These are phyloP conservation scores for Drosophila triauraria DNA, from an alignment of 1,140 invertebrate genomes.

Conservation along the genomic window DNA sequence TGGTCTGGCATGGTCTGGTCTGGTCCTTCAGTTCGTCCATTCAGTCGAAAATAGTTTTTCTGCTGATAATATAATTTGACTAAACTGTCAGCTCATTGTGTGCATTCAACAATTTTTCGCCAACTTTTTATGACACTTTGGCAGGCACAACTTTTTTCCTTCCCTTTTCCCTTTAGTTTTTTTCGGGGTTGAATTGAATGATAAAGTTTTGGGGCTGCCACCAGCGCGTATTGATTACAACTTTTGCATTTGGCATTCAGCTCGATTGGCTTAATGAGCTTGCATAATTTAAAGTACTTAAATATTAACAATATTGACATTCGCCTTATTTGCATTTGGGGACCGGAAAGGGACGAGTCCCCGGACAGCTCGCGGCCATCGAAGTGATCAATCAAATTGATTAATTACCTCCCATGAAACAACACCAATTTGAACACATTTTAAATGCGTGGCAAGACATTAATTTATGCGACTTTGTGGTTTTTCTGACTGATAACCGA, in stretches of 20 bases:
- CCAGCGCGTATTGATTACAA: slow-evolving; percentile 47
- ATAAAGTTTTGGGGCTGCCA: slow-evolving; percentile 31
- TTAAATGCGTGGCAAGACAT: slow-evolving; percentile 70
- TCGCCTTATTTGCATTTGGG: slow-evolving; percentile 58
- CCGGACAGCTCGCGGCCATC: slow-evolving; percentile 50
- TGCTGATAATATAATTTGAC: slow-evolving; percentile 60
- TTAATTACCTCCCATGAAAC: slow-evolving; percentile 67
- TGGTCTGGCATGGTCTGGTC: background rate
- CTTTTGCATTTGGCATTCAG: slow-evolving; percentile 66
- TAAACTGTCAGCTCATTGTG: slow-evolving; percentile 58
- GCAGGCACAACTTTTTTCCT: slow-evolving; percentile 43
- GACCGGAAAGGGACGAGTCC: slow-evolving; percentile 33
- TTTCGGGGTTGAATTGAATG: slow-evolving; percentile 28
- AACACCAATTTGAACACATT: slow-evolving; percentile 54
- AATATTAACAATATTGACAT: slow-evolving; percentile 72
- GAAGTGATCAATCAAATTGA: slow-evolving; percentile 80
- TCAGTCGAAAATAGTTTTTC: slow-evolving; percentile 38
- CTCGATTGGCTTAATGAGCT: slow-evolving; percentile 70
- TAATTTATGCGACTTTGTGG: slow-evolving; percentile 69
- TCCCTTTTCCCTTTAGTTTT: slow-evolving; percentile 11
- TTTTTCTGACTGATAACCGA: slow-evolving; percentile 50
- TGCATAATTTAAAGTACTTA: slow-evolving; percentile 69
- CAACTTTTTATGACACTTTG: slow-evolving; percentile 52
- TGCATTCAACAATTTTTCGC: slow-evolving; percentile 54
- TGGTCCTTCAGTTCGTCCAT: background rate